Base-by-base conservation (phyloP, 1,140 invertebrate species). In the Heliothis virescens region DNA sequence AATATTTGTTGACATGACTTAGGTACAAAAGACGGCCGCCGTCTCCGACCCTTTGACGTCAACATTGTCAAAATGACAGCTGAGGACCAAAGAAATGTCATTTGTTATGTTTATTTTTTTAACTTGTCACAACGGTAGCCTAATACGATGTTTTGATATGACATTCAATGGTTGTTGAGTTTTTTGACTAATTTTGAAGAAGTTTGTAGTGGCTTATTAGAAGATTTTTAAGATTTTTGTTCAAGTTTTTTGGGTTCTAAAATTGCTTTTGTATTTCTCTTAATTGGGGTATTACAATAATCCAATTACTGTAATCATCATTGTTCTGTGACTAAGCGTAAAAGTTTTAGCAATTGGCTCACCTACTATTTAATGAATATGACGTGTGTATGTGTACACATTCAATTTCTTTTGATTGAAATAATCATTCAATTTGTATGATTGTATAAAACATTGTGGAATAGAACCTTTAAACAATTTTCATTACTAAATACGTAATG, bases 1-100 rank as follows among this genome's bases (percentile, higher is more conserved):
- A 52, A 71, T 71, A 71, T 71, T 71, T 71, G 67, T 71, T 71
- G 67, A 69, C 47, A 26, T 21, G 63, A 16, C 41, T n/a, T 1
- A 26, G 21, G 21, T 16, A 69, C 48, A 52, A 53, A 52, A 52
- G 47, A 53, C 47, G 7, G 26, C 13, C 60, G 65, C 15, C 48
- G 12, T 29, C 12, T 21, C 47, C 13, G 65, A 7, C n/a, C 13
- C 48, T 50, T 52, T 69, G 47, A 69, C 16, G 21, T 52, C 47
- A 65, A 48, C 34, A 65, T 65, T 65, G 62, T 65, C 16, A 29
- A 3, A 62, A 12, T 69, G 65, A 69, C 65, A 69, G 65, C 15
- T 69, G 65, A 50, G 47, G 65, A 34, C 65, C n/a, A 48, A 21
- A 34, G 26, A 62, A 62, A 62, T 29, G 26, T 12, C 63, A 50